Percentiles rank a stretch among this genome's conserved stretches.
Evolutionary conservation across 2,113 vertebrate species (phyloP).

Genomic region (Callospermophilus lateralis): DNA sequence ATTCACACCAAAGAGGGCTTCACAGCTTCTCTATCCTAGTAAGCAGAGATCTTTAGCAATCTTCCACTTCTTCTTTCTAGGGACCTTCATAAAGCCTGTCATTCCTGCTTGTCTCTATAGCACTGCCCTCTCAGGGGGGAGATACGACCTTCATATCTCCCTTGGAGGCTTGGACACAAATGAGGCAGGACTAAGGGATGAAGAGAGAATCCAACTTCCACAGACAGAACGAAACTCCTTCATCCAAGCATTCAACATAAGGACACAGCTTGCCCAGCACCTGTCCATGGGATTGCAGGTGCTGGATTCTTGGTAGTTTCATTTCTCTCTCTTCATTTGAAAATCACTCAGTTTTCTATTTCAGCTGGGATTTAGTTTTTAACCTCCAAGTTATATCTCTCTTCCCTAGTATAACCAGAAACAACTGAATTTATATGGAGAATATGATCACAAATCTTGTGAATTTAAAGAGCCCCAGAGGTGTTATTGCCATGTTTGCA

Average conservation of each 20-base stretch:
- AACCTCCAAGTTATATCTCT: not conserved
- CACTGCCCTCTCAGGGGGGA: not conserved
- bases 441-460: slow-evolving; percentile 11
- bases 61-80: not conserved
- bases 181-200: not conserved
- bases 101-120: not conserved
- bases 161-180: not conserved
- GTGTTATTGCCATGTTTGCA: not conserved
- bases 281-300: not conserved
- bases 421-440: slow-evolving; percentile 41
- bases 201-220: not conserved
- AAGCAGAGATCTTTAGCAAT: not conserved
- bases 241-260: not conserved
- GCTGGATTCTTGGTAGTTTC: not conserved
- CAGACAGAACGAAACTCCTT: not conserved
- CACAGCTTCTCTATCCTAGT: not conserved
- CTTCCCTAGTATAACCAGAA: not conserved
- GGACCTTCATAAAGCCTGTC: not conserved
- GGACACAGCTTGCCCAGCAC: not conserved
- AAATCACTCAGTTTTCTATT: slow-evolving; percentile 43
- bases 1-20: not conserved
- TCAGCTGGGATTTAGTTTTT: slow-evolving; percentile 13
- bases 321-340: not conserved
- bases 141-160: not conserved
- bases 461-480: slow-evolving; percentile 21